Evolutionary conservation across 2,797 vertebrate species (phyloP).

Genomic region (Darevskia mixta): DNA sequence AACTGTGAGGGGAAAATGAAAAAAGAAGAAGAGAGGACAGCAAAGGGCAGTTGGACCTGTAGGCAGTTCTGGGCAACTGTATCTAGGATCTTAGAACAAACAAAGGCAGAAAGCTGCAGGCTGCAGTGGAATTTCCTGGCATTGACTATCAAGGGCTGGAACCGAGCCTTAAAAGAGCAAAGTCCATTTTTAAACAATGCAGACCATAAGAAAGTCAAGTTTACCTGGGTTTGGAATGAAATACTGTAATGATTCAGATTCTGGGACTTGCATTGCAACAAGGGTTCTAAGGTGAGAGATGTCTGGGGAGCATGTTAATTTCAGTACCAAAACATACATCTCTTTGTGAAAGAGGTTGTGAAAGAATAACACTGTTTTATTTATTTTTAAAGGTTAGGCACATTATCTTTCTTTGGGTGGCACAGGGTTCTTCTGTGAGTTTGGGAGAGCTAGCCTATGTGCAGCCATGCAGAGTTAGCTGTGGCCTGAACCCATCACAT

Average conservation of each 20-base stretch:
- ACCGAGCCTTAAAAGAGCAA: slow-evolving; percentile 52
- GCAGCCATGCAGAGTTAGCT: background rate
- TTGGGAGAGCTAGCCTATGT: background rate
- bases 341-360: background rate
- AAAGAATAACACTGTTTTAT: background rate
- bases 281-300: background rate
- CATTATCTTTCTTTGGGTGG: background rate
- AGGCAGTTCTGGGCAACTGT: background rate
- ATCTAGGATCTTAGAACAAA: slow-evolving; percentile 33
- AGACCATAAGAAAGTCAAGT: background rate
- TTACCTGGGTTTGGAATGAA: background rate
- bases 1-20: slow-evolving; percentile 6
- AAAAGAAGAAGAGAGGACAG: accelerated
- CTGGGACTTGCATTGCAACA: background rate
- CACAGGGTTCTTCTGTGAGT: background rate
- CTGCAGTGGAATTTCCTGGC: slow-evolving; percentile 36
- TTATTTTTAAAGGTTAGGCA: background rate
- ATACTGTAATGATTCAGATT: background rate
- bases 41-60: slow-evolving; percentile 33
- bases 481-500: background rate
- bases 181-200: slow-evolving; percentile 46
- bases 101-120: background rate
- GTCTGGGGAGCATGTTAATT: background rate
- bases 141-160: slow-evolving; percentile 15
- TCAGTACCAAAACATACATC: background rate